Conservation (phyloP, 2,888 invertebrate species). For the Paralinhomoeus sp. region DNA sequence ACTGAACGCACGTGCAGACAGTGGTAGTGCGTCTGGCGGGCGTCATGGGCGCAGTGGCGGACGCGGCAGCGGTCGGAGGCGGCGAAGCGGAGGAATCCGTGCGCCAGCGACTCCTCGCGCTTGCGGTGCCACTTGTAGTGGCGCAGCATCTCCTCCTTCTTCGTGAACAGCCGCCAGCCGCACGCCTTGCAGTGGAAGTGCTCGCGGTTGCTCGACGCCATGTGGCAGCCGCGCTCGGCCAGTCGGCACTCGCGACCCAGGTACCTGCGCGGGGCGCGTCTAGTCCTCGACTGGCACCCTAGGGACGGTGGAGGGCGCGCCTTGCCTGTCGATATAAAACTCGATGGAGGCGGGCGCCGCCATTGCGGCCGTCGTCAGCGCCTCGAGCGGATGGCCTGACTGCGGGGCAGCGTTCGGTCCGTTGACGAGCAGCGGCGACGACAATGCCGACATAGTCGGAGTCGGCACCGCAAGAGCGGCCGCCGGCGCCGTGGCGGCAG, state of each 20-base stretch:
- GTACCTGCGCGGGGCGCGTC: background rate
- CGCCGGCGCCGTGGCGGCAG: too few species aligned
- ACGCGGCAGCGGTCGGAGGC: conserved; percentile 81
- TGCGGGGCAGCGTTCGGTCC: too few species aligned
- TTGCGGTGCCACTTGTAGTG: conserved; percentile 40
- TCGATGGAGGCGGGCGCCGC: background rate
- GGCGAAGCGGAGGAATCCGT: conserved; percentile 80
- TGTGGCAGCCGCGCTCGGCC: background rate
- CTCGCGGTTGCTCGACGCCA: conserved; percentile 37
- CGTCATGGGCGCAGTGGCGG: conserved; percentile 71
- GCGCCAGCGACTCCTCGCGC: conserved; percentile 77
- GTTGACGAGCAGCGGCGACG: too few species aligned
- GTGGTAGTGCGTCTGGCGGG: conserved; percentile 85
- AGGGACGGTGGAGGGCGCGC: too few species aligned
- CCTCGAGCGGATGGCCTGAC: too few species aligned
- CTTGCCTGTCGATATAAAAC: conserved; percentile 1
- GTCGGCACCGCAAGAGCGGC: too few species aligned
- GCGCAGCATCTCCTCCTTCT: conserved; percentile 85
- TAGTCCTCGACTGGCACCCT: too few species aligned
- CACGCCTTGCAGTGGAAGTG: conserved; percentile 63
- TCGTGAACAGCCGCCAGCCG: conserved; percentile 67
- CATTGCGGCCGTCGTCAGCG: background rate
- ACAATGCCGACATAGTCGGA: too few species aligned
- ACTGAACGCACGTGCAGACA: conserved; percentile 52
- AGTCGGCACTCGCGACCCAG: conserved; percentile 1